Conservation (phyloP, 2,888 invertebrate genomes). For the Sylvicola cinctus region DNA sequence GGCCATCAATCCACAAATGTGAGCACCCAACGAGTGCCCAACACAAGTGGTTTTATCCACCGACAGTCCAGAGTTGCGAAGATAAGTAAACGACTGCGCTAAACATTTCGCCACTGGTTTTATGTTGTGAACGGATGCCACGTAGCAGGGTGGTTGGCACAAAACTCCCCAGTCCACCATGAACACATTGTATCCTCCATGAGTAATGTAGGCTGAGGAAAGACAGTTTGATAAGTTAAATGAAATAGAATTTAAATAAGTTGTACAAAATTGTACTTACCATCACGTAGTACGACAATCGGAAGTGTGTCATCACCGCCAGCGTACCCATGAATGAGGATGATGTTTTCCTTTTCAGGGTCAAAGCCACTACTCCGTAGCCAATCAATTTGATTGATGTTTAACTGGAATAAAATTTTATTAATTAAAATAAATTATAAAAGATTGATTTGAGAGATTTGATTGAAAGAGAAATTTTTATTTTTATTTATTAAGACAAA, state of each 20-base stretch:
- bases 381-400: slow-evolving; percentile 45
- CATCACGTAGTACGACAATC: slow-evolving; percentile 49
- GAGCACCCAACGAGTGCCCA: slow-evolving; percentile 58
- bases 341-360: slow-evolving; percentile 42
- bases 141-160: slow-evolving; percentile 46
- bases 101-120: slow-evolving; percentile 48
- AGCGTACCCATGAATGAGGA: slow-evolving; percentile 57
- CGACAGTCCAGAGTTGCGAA: slow-evolving; percentile 42
- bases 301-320: slow-evolving; percentile 55
- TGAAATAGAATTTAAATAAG: not conserved
- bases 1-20: slow-evolving; percentile 53
- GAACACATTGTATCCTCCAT: slow-evolving; percentile 41
- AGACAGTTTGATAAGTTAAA: not conserved
- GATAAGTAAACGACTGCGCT: slow-evolving; percentile 37
- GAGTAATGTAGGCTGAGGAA: not conserved
- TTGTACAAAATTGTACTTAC: slow-evolving; percentile 20
- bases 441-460: not conserved
- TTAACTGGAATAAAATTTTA: slow-evolving; percentile 24
- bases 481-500: not conserved
- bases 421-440: not conserved
- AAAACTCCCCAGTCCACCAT: slow-evolving; percentile 59
- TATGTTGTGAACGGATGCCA: slow-evolving; percentile 55
- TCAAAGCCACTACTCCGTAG: slow-evolving; percentile 49
- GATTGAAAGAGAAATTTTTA: not conserved
- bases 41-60: slow-evolving; percentile 50